A percentile compares a stretch with the other conserved stretches of the same genome.
phyloP scores from a whole-genome alignment of 2,113 vertebrate genomes.

The Urocynchramus pylzowi region DNA sequence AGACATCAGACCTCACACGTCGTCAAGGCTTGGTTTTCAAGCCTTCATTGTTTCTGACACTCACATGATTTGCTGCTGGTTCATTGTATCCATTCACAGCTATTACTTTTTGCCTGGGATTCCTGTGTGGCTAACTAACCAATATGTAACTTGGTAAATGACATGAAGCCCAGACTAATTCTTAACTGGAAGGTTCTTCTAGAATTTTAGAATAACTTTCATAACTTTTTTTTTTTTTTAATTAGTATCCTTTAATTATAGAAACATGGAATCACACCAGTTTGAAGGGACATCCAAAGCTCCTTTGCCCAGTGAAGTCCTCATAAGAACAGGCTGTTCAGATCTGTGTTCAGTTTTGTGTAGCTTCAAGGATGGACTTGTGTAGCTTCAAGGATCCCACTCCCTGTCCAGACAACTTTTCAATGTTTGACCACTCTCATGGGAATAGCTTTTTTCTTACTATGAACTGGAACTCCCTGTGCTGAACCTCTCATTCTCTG shows the following conservation, averaged over 20 bases:
- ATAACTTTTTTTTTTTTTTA: neutral
- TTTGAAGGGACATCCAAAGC: neutral
- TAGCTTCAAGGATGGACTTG: neutral
- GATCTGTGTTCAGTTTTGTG: rapidly evolving
- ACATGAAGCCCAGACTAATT: neutral
- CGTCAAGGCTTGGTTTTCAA: neutral
- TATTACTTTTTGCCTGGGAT: neutral
- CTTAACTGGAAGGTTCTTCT: neutral
- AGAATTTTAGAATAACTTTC: neutral
- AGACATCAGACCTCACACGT: neutral
- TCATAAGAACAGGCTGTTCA: neutral
- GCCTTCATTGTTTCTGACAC: neutral
- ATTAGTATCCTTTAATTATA: neutral
- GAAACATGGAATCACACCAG: neutral
- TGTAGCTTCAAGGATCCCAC: neutral
- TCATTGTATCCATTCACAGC: neutral
- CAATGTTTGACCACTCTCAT: neutral
- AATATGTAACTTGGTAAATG: neutral
- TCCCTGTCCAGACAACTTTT: neutral
- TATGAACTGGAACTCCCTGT: neutral
- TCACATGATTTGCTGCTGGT: neutral
- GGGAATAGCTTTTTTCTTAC: neutral
- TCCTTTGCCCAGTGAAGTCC: neutral
- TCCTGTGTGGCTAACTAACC: neutral
- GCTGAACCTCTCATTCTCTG: neutral